Conservation (phyloP, 2,113 vertebrate species). For the Chaenocephalus aceratus region DNA sequence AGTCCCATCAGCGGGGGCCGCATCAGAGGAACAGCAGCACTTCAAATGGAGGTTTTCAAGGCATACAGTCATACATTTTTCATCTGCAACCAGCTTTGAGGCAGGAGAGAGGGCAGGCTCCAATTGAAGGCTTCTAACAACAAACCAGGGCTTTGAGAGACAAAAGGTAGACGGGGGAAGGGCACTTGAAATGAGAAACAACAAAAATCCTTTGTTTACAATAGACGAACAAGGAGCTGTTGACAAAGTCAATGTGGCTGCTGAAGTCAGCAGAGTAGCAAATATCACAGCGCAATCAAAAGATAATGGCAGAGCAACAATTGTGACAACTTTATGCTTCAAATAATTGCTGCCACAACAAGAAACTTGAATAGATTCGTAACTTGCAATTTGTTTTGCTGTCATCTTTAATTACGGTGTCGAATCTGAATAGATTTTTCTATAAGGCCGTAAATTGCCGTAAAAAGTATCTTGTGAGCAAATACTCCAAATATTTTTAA, state of each 20-base stretch:
- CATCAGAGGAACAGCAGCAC: constrained; percentile 80
- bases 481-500: background rate
- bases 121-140: constrained; percentile 73
- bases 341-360: constrained; percentile 18
- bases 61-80: constrained; percentile 86
- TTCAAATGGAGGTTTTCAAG: constrained; percentile 85
- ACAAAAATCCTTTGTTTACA: constrained; percentile 78
- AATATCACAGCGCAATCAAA: constrained; percentile 27
- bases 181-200: constrained; percentile 67
- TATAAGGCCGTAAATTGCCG: too few relatives aligned
- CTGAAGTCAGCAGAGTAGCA: constrained; percentile 7
- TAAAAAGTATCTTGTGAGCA: background rate
- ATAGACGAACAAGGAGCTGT: constrained; percentile 65
- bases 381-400: background rate
- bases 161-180: constrained; percentile 68
- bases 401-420: background rate
- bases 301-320: constrained; percentile 23
- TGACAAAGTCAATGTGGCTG: constrained; percentile 42
- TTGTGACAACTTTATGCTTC: constrained; percentile 2
- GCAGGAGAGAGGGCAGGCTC: constrained; percentile 71
- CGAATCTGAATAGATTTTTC: background rate
- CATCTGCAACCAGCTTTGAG: constrained; percentile 83
- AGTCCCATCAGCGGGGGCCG: constrained; percentile 78
- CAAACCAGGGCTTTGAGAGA: constrained; percentile 74
- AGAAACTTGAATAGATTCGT: constrained; percentile 2